Evolutionary conservation across 2,113 vertebrate species (phyloP).

Genomic region (Atrichornis clamosus): DNA sequence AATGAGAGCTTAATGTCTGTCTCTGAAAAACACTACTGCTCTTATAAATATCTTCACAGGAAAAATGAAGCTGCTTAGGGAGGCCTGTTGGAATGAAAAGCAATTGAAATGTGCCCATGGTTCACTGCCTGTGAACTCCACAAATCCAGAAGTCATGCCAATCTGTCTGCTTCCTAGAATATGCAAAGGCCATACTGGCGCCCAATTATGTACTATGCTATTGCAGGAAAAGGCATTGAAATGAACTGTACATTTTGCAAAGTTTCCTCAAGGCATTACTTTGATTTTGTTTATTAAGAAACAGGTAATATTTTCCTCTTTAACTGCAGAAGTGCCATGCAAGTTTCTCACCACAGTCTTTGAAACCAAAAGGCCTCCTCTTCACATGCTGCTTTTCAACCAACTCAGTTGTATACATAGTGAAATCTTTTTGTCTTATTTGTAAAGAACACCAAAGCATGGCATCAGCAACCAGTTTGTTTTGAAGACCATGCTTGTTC

Average conservation of each 20-base stretch:
- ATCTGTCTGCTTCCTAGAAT: not conserved
- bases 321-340: not conserved
- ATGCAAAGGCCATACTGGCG: not conserved
- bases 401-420: not conserved
- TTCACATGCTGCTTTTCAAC: not conserved
- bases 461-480: not conserved
- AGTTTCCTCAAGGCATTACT: not conserved
- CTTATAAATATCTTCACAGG: not conserved
- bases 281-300: not conserved
- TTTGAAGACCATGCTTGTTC: not conserved
- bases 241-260: not conserved
- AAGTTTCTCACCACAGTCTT: not conserved
- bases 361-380: not conserved
- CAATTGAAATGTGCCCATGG: not conserved
- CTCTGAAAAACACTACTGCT: not conserved
- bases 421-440: not conserved
- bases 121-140: not conserved
- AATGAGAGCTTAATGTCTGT: not conserved
- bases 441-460: not conserved
- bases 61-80: not conserved
- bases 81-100: not conserved
- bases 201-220: not conserved
- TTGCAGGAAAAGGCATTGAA: not conserved
- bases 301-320: not conserved
- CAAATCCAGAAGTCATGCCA: not conserved